phyloP scores from a whole-genome alignment of 2,113 vertebrate genomes.

The Lagopus leucura region DNA sequence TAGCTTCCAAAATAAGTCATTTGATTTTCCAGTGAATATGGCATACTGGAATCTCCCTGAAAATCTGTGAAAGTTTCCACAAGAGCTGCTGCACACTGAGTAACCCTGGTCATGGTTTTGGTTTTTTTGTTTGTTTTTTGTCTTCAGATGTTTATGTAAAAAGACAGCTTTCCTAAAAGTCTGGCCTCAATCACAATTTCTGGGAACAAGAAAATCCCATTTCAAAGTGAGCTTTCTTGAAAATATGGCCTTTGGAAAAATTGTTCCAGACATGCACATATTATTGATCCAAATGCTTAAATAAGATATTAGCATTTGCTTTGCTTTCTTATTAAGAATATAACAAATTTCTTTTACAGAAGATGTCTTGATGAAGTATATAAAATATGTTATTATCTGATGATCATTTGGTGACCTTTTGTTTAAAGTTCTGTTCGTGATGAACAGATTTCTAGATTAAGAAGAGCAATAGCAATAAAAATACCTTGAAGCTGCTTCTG shows the following conservation, averaged over 20 bases:
- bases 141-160: background rate
- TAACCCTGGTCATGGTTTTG: background rate
- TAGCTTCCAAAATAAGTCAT: background rate
- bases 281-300: background rate
- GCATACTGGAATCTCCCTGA: background rate
- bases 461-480: background rate
- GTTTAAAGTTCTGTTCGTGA: background rate
- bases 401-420: conserved; percentile 23
- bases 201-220: background rate
- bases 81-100: background rate
- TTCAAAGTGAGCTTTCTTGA: conserved; percentile 15
- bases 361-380: background rate
- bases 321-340: conserved; percentile 8
- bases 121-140: no score
- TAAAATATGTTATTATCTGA: background rate
- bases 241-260: conserved; percentile 11
- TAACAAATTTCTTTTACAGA: background rate
- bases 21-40: background rate
- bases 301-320: background rate
- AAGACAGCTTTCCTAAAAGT: background rate
- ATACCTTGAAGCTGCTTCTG: background rate
- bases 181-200: background rate
- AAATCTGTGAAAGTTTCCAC: background rate
- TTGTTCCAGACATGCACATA: conserved; percentile 1
- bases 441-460: conserved; percentile 6